phyloP scores from a whole-genome alignment of 2,888 invertebrate species.

The Oscheius sp. region DNA sequence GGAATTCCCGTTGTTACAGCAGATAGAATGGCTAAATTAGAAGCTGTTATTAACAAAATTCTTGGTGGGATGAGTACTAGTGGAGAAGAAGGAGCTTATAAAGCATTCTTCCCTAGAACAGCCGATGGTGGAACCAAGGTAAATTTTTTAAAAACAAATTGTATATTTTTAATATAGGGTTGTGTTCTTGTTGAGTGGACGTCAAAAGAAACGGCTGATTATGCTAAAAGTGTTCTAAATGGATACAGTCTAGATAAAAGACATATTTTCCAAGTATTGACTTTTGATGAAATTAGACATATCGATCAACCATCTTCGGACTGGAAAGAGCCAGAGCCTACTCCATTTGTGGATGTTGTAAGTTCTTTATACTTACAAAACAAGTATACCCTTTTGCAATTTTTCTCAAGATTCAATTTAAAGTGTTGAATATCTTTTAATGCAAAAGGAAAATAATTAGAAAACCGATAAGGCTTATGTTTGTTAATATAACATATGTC shows the following conservation, averaged over 20 bases:
- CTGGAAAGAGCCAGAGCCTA: conserved; percentile 89
- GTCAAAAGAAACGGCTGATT: conserved; percentile 72
- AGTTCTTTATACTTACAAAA: too few species aligned
- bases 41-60: conserved; percentile 43
- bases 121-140: conserved; percentile 81
- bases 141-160: not conserved
- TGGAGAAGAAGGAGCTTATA: conserved; percentile 16
- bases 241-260: conserved; percentile 93
- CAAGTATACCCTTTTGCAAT: not conserved
- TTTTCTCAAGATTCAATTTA: too few species aligned
- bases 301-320: conserved; percentile 88
- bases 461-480: conserved; percentile 9
- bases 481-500: conserved; percentile 4
- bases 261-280: conserved; percentile 88
- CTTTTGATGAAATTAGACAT: conserved; percentile 84
- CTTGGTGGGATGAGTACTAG: conserved; percentile 86
- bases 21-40: conserved; percentile 85
- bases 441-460: not conserved
- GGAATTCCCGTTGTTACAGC: conserved; percentile 93
- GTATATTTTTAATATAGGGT: conserved; percentile 56
- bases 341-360: conserved; percentile 81
- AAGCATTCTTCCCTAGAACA: conserved; percentile 68
- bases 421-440: not conserved
- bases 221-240: conserved; percentile 88
- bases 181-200: conserved; percentile 64